phyloP scores from a whole-genome alignment of 30 jellyfish, hydroid and myxozoan genomes.

The Turritopsis dohrnii region DNA sequence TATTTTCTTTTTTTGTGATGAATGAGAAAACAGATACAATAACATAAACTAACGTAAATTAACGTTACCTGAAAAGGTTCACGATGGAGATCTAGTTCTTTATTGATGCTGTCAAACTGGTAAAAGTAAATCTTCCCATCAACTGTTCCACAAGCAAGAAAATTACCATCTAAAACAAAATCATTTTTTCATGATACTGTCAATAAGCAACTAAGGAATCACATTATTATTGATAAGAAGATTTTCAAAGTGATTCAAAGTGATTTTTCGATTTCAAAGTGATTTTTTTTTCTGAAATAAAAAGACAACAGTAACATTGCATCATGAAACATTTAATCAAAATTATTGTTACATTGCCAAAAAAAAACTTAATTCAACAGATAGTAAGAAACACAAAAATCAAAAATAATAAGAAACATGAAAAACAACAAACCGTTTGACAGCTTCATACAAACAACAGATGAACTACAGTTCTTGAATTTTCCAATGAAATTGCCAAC shows the following conservation, averaged over 20 bases:
- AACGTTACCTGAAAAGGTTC: not conserved
- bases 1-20: not conserved
- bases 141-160: slow-evolving; percentile 13
- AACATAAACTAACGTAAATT: not conserved
- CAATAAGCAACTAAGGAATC: no score
- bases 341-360: no score
- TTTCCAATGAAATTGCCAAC: slow-evolving; percentile 20
- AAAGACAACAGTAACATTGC: no score
- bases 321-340: no score
- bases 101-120: slow-evolving; percentile 9
- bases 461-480: slow-evolving; percentile 3
- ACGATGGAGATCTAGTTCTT: not conserved
- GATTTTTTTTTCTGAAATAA: no score
- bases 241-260: no score
- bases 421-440: slow-evolving; percentile 1
- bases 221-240: not conserved
- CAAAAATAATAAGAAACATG: no score
- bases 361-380: no score
- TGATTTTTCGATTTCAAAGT: no score
- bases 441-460: not conserved
- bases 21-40: no score
- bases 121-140: slow-evolving; percentile 12
- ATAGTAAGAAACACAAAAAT: no score
- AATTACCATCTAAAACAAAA: slow-evolving; percentile 11
- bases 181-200: not conserved